Base-by-base conservation (phyloP, 2,888 invertebrate genomes). In the Acronicta psi region DNA sequence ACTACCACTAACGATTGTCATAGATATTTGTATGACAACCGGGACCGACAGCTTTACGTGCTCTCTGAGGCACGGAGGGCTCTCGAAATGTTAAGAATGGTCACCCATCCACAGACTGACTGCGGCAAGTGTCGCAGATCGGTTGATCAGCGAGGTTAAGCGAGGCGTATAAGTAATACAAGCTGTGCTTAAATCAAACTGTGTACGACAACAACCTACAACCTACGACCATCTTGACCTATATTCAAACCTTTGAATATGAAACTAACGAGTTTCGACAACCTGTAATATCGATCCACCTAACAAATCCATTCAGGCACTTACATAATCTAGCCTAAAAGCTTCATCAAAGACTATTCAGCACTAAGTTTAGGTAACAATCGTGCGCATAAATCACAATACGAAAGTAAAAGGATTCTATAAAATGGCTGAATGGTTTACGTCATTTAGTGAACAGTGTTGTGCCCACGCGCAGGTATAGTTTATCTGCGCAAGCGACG, bases 381-480 rank as follows among this genome's bases (percentile, higher is more conserved):
- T 67, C 17, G 25, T 31, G 8, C 34, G 13, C 20, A 20, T 53
- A 53, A 68, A 57, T 62, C 57, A 46, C 10, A 41, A 16, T 17
- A 23, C 14, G 25, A 68, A 53, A 52, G 67, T 64, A 64, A 69
- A 38, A 69, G 59, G 42, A 59, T 63, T 54, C 36, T 68, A 34
- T 46, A 34, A 38, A 41, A 41, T 45, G 29, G 25, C 8, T n/a
- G 8, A 9, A 41, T 20, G 46, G 36, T 23, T 52, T 40, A 45
- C 50, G 44, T 52, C 50, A 67, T 44, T 6, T 10, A 13, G 46
- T 47, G 34, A 9, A 37, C 41, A 36, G 4, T 13, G 41, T 41
- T 41, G 17, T 67, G 50, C 50, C 61, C 51, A 66, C 49, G 41
- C 52, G 29, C 51, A 44, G 2, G 17, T 25, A n/a, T 34, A 34